Evolutionary conservation across 2,888 invertebrate species (phyloP), one percentile per base, ranked within the genome.

Genomic region (Amphipyra tragopoginis): DNA sequence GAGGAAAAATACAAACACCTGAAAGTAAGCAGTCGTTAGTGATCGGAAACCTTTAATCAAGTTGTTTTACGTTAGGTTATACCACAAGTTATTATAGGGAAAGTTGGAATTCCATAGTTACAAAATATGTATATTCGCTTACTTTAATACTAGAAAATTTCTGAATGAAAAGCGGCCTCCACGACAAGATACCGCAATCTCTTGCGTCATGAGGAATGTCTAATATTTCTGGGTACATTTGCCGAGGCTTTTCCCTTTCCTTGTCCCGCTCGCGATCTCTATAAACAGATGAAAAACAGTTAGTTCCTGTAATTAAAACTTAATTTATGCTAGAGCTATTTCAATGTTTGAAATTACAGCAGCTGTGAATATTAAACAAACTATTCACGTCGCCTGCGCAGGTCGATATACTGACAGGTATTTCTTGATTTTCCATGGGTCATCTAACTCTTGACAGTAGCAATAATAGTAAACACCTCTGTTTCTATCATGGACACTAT

Each of bases 91-190:
- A 21, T 21, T 21, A 21, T 21, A 21, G 21, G 21, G 1, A 21
- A 21, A 21, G 21, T 21, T 3, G 21, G 21, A 21, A 21, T 21
- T 21, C 1, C 21, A 21, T 21, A 21, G 21, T 21, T 21, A 21
- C 21, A 21, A 21, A 21, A 21, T 21, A 21, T 21, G 21, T 21
- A 3, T 21, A 3, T 21, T 43, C 8, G 1, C 92, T 87, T 90
- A 97, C 97, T 96, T 98, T 98, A 88, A 98, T 98, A 92, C 97
- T 97, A 88, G 98, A 98, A 94, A 97, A 98, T 88, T 96, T 96
- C 93, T 98, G 98, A 84, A 98, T 96, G 90, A 97, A 97, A 80
- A 96, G 95, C 83, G 98, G 98, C 84, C 98, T 97, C 95, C 97
- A 98, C 79, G 96, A 96, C 59, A 98, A 95, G 84, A 98, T 97